Percentiles rank a stretch among this genome's conserved stretches.
Conservation (phyloP, 2,888 invertebrate species). For the Erpobdella octoculata region DNA sequence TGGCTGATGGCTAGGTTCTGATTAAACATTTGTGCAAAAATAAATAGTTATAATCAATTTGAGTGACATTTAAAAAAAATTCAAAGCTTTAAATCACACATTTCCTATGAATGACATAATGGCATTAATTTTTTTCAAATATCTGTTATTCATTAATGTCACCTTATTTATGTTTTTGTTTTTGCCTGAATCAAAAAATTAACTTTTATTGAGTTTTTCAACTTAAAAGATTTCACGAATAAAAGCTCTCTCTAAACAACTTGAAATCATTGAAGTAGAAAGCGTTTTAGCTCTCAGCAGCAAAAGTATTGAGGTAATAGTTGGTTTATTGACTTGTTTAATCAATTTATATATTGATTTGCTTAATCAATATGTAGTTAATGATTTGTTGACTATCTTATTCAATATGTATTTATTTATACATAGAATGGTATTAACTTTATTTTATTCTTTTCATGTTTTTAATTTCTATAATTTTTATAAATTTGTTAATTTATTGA, state of each 20-base stretch:
- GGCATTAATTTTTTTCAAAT: not conserved
- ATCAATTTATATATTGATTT: not conserved
- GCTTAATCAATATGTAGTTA: too few relatives aligned
- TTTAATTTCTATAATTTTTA: too few relatives aligned
- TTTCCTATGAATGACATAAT: not conserved
- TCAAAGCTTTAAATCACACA: not conserved
- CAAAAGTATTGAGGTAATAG: slow-evolving; percentile 57
- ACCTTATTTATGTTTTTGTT: too few relatives aligned
- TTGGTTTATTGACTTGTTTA: not conserved
- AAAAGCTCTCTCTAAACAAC: slow-evolving; percentile 69
- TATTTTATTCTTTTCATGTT: too few relatives aligned
- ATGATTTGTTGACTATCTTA: too few relatives aligned
- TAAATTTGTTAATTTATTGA: too few relatives aligned
- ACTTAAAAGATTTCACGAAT: slow-evolving; percentile 64
- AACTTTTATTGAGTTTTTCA: too few relatives aligned
- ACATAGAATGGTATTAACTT: too few relatives aligned
- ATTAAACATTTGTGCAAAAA: not conserved
- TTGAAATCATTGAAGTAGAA: slow-evolving; percentile 75
- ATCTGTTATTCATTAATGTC: not conserved
- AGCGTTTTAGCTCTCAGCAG: slow-evolving; percentile 68
- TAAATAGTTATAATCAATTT: not conserved
- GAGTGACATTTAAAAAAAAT: not conserved
- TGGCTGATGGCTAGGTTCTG: not conserved
- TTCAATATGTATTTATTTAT: too few relatives aligned
- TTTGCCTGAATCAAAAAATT: too few relatives aligned